phyloP scores from a whole-genome alignment of 2,113 vertebrate genomes.

The Microtus richardsoni region DNA sequence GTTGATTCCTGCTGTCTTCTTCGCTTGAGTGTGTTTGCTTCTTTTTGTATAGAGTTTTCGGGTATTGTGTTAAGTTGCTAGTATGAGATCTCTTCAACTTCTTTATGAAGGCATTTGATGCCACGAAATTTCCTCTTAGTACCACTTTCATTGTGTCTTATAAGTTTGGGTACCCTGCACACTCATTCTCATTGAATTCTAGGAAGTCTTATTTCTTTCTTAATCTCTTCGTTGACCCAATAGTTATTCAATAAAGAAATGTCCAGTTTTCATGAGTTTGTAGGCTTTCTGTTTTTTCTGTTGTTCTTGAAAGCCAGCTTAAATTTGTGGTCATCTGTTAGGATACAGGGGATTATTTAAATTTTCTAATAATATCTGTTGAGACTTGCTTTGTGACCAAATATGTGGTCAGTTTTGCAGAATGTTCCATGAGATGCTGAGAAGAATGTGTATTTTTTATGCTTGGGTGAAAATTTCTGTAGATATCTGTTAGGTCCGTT shows the following conservation, averaged over 20 bases:
- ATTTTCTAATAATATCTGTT: not conserved
- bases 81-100: too few relatives aligned
- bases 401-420: not conserved
- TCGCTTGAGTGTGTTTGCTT: too few relatives aligned
- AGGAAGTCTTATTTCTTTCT: not conserved
- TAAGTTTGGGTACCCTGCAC: too few relatives aligned
- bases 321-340: not conserved
- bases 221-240: not conserved
- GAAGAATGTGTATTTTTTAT: not conserved
- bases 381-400: not conserved
- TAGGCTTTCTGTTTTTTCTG: not conserved
- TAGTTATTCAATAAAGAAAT: not conserved
- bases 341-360: not conserved
- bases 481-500: not conserved
- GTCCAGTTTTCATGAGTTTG: not conserved
- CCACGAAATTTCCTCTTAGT: too few relatives aligned
- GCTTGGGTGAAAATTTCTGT: not conserved
- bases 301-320: not conserved
- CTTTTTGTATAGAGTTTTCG: too few relatives aligned
- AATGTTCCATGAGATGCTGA: not conserved
- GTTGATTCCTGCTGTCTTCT: too few relatives aligned
- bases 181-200: not conserved
- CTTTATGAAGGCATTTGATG: too few relatives aligned
- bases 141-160: too few relatives aligned
- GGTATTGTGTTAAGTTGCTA: too few relatives aligned